Evolutionary conservation across 2,888 invertebrate species (phyloP).

Genomic region (Plusia festucae): DNA sequence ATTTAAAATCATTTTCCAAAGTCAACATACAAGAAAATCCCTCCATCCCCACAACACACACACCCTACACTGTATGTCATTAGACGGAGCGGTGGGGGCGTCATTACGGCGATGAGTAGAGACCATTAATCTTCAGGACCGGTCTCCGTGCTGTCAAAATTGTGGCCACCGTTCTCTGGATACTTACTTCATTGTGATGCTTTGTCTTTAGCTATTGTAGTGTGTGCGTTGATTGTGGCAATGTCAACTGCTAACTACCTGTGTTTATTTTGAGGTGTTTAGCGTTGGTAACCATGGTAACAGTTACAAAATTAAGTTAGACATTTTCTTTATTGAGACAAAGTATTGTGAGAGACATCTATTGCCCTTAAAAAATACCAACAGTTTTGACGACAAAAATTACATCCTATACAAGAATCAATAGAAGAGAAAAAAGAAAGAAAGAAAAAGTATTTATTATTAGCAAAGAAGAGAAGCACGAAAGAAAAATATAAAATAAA

Average conservation of each 20-base stretch:
- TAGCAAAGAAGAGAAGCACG: no score
- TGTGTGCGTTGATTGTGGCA: constrained; percentile 49
- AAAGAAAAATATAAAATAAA: no score
- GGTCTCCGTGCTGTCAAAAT: constrained; percentile 87
- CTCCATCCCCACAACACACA: constrained; percentile 18
- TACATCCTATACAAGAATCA: no score
- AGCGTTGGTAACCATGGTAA: not conserved
- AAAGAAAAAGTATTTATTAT: no score
- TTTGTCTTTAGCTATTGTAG: constrained; percentile 65
- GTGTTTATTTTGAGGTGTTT: constrained; percentile 7
- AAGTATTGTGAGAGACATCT: no score
- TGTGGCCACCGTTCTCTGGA: constrained; percentile 79
- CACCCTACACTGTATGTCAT: constrained; percentile 85
- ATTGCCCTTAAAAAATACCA: no score
- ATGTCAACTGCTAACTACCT: constrained; percentile 21
- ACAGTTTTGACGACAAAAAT: no score
- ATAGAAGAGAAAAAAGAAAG: no score
- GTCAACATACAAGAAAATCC: constrained; percentile 7
- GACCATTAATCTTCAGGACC: constrained; percentile 87
- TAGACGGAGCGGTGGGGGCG: constrained; percentile 84
- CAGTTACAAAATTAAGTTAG: no score
- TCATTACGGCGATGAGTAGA: constrained; percentile 89
- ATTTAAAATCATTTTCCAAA: no score
- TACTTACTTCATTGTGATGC: constrained; percentile 58
- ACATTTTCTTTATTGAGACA: no score